These are phyloP conservation scores for Polypterus senegalus DNA, from an alignment of 2,113 vertebrate genomes.

Conservation along the genomic window DNA sequence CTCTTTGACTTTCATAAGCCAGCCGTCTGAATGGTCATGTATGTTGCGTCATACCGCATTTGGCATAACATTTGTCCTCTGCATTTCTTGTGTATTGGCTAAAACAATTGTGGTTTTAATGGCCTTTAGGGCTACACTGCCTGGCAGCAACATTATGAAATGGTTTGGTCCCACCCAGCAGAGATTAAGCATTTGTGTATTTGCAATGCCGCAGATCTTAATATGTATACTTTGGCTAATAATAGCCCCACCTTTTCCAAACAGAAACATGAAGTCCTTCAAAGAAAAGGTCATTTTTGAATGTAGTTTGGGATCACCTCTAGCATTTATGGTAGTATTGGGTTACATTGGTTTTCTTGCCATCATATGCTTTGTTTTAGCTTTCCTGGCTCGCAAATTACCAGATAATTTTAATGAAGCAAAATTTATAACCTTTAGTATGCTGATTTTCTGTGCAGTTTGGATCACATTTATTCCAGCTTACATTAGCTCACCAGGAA, in stretches of 20 bases:
- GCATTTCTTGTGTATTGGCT: conserved; percentile 42
- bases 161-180: conserved; percentile 44
- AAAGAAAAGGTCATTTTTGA: conserved; percentile 38
- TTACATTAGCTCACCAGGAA: conserved; percentile 46
- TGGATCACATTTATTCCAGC: conserved; percentile 45
- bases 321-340: conserved; percentile 34
- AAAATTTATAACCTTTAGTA: conserved; percentile 42
- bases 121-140: conserved; percentile 41
- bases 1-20: conserved; percentile 3
- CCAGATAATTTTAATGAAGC: conserved; percentile 43
- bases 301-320: conserved; percentile 30
- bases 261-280: conserved; percentile 28
- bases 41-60: conserved; percentile 4
- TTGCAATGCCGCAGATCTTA: conserved; percentile 34
- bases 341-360: conserved; percentile 38
- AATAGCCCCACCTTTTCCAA: conserved; percentile 34
- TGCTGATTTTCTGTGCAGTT: conserved; percentile 42
- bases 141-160: conserved; percentile 37
- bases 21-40: conserved; percentile 2
- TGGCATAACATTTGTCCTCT: conserved; percentile 33
- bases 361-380: conserved; percentile 31
- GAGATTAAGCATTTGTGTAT: conserved; percentile 33
- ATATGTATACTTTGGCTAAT: conserved; percentile 43
- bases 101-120: conserved; percentile 47
- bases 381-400: conserved; percentile 36